Percentiles rank a stretch among this genome's conserved stretches.
Conservation (phyloP, 1,140 invertebrate species). For the Delia radicum region DNA sequence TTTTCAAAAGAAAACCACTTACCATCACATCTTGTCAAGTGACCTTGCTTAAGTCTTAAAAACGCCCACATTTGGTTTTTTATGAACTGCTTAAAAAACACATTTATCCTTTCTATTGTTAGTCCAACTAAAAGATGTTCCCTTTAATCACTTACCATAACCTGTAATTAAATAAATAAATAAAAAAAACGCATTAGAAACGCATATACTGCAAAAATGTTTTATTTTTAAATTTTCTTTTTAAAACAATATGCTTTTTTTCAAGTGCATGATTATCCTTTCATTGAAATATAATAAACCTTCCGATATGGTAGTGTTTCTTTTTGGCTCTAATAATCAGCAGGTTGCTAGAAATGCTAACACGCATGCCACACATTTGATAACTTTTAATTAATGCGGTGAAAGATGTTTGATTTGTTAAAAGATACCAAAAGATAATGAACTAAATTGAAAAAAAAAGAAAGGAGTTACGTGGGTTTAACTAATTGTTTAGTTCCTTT, state of each 20-base stretch:
- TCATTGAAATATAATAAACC: constrained; percentile 2
- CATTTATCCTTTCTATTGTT: neutral
- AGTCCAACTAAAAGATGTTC: neutral
- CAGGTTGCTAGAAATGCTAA: neutral
- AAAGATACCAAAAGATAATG: neutral
- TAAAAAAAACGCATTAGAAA: neutral
- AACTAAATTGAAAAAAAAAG: neutral
- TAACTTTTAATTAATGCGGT: constrained; percentile 17
- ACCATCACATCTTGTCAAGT: neutral
- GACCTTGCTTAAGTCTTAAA: neutral
- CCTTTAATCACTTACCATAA: constrained; percentile 1
- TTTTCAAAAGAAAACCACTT: neutral
- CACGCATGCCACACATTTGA: constrained; percentile 22
- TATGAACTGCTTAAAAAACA: neutral
- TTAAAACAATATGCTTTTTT: neutral
- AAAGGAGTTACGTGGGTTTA: constrained; percentile 12
- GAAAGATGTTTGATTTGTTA: constrained; percentile 23
- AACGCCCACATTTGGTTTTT: neutral
- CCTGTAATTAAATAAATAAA: neutral
- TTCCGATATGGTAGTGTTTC: neutral
- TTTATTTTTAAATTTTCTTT: neutral
- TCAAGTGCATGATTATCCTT: constrained; percentile 17
- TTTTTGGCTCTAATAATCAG: neutral
- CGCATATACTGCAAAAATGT: neutral
- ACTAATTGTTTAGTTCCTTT: constrained; percentile 26